phyloP scores from a whole-genome alignment of 2,113 vertebrate genomes.

The Malurus cyaneus region DNA sequence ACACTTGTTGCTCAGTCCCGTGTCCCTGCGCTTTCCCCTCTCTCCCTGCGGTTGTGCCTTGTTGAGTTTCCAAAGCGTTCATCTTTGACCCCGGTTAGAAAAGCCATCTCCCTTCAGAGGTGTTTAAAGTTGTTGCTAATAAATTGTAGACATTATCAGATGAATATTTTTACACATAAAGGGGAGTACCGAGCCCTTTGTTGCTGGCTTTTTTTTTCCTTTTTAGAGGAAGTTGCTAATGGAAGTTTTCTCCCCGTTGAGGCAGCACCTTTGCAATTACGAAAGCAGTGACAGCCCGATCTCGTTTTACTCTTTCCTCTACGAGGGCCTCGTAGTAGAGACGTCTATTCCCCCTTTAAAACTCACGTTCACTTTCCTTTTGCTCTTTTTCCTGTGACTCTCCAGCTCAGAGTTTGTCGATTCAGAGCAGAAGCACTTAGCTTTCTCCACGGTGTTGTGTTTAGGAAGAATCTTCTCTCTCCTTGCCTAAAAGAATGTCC shows the following conservation, averaged over 20 bases:
- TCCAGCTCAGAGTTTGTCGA: background rate
- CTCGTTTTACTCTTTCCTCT: background rate
- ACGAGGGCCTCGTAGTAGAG: background rate
- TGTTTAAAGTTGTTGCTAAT: background rate
- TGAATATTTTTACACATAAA: rapidly evolving
- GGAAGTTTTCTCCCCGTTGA: background rate
- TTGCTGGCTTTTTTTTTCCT: background rate
- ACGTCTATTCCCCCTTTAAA: background rate
- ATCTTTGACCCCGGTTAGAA: background rate
- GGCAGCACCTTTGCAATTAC: background rate
- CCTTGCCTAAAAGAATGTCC: background rate
- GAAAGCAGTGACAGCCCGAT: background rate
- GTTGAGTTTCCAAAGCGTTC: background rate
- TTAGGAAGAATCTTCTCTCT: background rate
- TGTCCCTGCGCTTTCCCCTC: background rate
- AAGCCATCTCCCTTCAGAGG: rapidly evolving
- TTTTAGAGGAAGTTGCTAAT: background rate
- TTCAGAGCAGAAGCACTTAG: rapidly evolving
- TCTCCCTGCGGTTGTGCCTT: background rate
- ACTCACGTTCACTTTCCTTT: background rate
- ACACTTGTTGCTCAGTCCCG: rapidly evolving
- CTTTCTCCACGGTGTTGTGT: background rate
- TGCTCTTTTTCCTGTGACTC: background rate
- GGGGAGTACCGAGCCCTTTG: background rate
- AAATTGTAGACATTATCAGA: background rate